Conservation (phyloP, 1,140 invertebrate genomes). For the silkworm (Bombyx mori) region ASM3026992v2 NC_085129.1:11212501-11213000, state of each 20-base stretch:
- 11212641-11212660: slow-evolving; percentile 27
- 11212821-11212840: slow-evolving; percentile 36
- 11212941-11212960: not conserved
- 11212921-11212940: not conserved
- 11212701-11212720: slow-evolving; percentile 18
- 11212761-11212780: slow-evolving; percentile 27
- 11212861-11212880: not conserved
- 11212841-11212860: not conserved
- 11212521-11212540: too few relatives aligned
- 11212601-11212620: too few relatives aligned
- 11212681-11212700: slow-evolving; percentile 33
- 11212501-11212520: too few relatives aligned
- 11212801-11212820: slow-evolving; percentile 26
- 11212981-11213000: too few relatives aligned
- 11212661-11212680: slow-evolving; percentile 40
- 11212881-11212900: too few relatives aligned
- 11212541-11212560: too few relatives aligned
- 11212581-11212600: too few relatives aligned
- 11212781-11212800: slow-evolving; percentile 23
- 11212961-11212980: not conserved
- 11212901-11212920: not conserved
- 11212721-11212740: slow-evolving; percentile 33
- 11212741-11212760: slow-evolving; percentile 40
- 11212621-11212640: slow-evolving; percentile 7
- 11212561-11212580: too few relatives aligned